Conservation (phyloP, 2,888 invertebrate genomes). For the Entomobrya proxima region DNA sequence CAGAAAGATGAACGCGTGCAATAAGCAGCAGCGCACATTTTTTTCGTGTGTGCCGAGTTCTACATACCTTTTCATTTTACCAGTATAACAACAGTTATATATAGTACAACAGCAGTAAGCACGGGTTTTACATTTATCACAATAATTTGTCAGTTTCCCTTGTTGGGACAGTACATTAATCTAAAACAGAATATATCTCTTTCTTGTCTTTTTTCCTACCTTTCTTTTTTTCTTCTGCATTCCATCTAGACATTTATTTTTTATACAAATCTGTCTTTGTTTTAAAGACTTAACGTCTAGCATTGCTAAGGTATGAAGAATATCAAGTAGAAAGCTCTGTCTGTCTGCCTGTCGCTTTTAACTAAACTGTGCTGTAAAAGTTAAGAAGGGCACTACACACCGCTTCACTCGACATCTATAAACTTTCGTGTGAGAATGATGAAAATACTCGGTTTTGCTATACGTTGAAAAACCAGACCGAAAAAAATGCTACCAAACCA, state of each 20-base stretch:
- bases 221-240: not conserved
- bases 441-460: too few relatives aligned
- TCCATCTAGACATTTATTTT: not conserved
- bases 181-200: not conserved
- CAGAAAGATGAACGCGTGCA: too few relatives aligned
- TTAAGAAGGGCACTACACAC: not conserved
- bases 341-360: constrained; percentile 5
- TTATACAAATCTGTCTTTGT: not conserved
- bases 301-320: not conserved
- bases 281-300: not conserved
- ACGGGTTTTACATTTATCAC: constrained; percentile 41
- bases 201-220: not conserved
- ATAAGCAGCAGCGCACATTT: not conserved
- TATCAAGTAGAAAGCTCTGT: not conserved
- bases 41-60: too few relatives aligned
- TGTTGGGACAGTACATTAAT: constrained; percentile 20
- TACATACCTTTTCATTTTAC: not conserved
- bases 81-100: not conserved
- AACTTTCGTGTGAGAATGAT: too few relatives aligned
- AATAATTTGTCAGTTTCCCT: constrained; percentile 57
- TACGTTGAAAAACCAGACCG: too few relatives aligned
- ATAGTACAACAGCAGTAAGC: not conserved
- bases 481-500: too few relatives aligned
- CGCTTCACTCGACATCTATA: too few relatives aligned
- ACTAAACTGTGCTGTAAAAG: constrained; percentile 10